These are phyloP conservation scores for Arion vulgaris DNA, from an alignment of 1,140 invertebrate genomes.

Conservation along the genomic window DNA sequence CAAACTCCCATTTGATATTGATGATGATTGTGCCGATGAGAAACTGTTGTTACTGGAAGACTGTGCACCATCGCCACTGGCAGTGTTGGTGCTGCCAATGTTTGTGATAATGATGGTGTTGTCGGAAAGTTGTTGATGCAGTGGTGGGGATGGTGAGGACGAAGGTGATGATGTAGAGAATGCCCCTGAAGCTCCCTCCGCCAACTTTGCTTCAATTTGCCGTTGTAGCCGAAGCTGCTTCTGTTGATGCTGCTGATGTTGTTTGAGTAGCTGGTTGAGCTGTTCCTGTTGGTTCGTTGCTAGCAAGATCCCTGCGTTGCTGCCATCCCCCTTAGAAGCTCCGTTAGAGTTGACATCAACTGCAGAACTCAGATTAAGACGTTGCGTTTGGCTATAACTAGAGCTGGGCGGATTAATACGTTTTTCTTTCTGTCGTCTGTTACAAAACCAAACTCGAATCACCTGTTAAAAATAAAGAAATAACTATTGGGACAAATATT, in stretches of 20 bases:
- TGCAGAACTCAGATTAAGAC: neutral
- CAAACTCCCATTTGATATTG: constrained; percentile 26
- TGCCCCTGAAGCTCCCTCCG: neutral
- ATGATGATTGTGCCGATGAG: constrained; percentile 5
- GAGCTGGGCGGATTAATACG: constrained; percentile 66
- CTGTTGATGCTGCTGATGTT: constrained; percentile 32
- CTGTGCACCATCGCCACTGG: constrained; percentile 13
- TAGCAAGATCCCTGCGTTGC: too few species aligned
- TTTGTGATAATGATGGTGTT: neutral
- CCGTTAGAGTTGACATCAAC: neutral
- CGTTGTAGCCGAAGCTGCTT: constrained; percentile 5
- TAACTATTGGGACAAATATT: too few species aligned
- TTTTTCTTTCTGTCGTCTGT: constrained; percentile 99
- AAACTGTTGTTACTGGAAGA: constrained; percentile 4
- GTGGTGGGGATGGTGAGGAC: neutral
- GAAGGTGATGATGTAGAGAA: neutral
- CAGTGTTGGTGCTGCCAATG: constrained; percentile 28
- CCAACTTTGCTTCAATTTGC: neutral
- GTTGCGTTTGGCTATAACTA: constrained; percentile 3
- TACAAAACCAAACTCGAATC: constrained; percentile 96
- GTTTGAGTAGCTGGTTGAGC: constrained; percentile 5
- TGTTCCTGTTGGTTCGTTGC: neutral
- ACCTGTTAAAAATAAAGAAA: too few species aligned
- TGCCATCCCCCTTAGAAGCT: too few species aligned
- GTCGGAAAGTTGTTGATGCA: neutral